Evolutionary conservation across 2,888 invertebrate genomes (phyloP), one percentile per base, ranked within the genome.

Genomic region (Pocota personata): DNA sequence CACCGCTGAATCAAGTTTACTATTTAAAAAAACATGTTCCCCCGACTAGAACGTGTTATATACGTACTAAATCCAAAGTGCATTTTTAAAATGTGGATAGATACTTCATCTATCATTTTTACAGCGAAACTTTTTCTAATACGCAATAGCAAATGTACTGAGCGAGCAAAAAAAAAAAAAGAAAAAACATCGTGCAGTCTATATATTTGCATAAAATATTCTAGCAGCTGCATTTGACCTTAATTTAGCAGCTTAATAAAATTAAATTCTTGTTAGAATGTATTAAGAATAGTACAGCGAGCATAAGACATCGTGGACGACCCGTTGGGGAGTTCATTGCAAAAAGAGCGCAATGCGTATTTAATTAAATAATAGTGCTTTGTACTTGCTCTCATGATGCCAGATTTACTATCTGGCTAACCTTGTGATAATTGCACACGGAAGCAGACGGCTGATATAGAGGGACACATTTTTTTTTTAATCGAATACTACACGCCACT

Each of bases 391-490:
- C 48, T 69, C 27, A 52, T 30, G 46, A 35, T 55, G 40, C n/a
- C 27, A 30, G 35, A 52, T 46, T 55, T 55, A 66, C 66, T 66
- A 60, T 83, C 64, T 73, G 52, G 50, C 60, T 78, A 83, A 78
- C 83, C 78, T 83, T 83, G 83, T 58, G 62, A 67, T 83, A 73
- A 78, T 78, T 83, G 73, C 78, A 78, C 78, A 73, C 83, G 83
- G 83, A 83, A 83, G 73, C 72, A 83, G 60, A 78, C 72, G 12
- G 57, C 14, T 27, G 43, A 46, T 8, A 24, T 64, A 67, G 52
- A 73, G 35, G 66, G 32, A 69, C 60, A 62, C 60, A 35, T 76
- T 21, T 32, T 57, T 57, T 27, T 16, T 16, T 57, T 57, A 57
- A 66, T 75, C 52, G 24, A 55, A 46, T 40, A 66, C 24, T 37